A percentile compares a stretch with the other conserved stretches of the same genome.
These are phyloP conservation scores for Malurus melanocephalus DNA, from an alignment of 2,113 vertebrate genomes.

Conservation along the genomic window DNA sequence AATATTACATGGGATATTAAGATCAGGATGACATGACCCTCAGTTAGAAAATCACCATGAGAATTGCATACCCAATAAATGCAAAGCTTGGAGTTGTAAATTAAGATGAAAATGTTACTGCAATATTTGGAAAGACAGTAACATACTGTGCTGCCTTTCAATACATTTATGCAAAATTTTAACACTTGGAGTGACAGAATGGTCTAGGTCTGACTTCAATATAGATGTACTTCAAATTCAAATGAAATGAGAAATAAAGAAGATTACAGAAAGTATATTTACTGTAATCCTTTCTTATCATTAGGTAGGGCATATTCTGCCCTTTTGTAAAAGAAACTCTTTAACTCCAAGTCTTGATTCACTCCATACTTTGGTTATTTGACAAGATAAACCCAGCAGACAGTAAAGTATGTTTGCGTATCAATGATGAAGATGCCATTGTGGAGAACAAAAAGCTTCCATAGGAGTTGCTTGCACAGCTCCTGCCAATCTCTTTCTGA, in stretches of 20 bases:
- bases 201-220: not conserved
- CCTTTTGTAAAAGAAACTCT: not conserved
- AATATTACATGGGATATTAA: not conserved
- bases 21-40: not conserved
- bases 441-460: not conserved
- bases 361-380: not conserved
- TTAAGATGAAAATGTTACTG: not conserved
- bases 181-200: not conserved
- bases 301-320: not conserved
- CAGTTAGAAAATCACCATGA: not conserved
- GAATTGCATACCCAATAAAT: not conserved
- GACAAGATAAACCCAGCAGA: not conserved
- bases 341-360: not conserved
- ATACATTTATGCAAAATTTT: not conserved
- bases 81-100: not conserved
- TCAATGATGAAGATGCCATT: not conserved
- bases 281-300: not conserved
- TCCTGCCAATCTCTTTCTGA: not conserved
- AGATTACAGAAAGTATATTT: not conserved
- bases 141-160: not conserved
- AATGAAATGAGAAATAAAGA: not conserved
- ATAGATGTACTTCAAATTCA: not conserved
- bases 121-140: not conserved
- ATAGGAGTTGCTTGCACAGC: not conserved
- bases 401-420: not conserved